Conservation (phyloP, 2,113 vertebrate species). For the Albula goreensis region DNA sequence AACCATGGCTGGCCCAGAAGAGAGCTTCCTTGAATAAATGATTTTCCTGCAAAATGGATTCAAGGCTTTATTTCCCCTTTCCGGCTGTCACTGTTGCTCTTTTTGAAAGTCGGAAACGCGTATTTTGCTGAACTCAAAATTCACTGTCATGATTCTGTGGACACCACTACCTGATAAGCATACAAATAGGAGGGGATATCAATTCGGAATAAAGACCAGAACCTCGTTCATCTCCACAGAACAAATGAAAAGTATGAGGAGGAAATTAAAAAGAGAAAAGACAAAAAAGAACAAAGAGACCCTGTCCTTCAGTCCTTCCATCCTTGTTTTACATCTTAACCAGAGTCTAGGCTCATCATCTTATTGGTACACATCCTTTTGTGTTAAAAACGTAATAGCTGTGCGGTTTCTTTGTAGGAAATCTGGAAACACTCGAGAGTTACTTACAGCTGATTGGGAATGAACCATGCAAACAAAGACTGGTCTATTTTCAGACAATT, state of each 20-base stretch:
- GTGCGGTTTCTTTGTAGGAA: constrained; percentile 95
- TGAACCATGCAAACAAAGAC: constrained; percentile 99
- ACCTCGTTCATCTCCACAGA: too few species aligned
- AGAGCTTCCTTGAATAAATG: constrained; percentile 66
- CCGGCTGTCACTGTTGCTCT: constrained; percentile 41
- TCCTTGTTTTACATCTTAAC: constrained; percentile 59
- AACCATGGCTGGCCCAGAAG: constrained; percentile 65
- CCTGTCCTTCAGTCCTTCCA: not conserved
- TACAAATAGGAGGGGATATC: not conserved
- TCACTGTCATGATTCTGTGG: not conserved
- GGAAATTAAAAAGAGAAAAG: not conserved
- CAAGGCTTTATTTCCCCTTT: constrained; percentile 41
- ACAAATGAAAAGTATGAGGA: not conserved
- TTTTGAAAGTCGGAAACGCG: constrained; percentile 38
- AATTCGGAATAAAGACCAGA: too few species aligned
- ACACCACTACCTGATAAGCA: too few species aligned
- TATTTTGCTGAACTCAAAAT: not conserved
- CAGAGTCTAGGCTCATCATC: constrained; percentile 91
- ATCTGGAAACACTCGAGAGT: constrained; percentile 99
- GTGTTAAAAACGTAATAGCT: constrained; percentile 92
- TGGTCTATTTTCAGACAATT: constrained; percentile 99
- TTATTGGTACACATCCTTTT: constrained; percentile 98
- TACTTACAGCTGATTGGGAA: constrained; percentile 99
- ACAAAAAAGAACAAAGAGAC: not conserved
- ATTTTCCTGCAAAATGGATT: constrained; percentile 52